phyloP scores from a whole-genome alignment of 2,888 invertebrate genomes.

The Horisme vitalbata region DNA sequence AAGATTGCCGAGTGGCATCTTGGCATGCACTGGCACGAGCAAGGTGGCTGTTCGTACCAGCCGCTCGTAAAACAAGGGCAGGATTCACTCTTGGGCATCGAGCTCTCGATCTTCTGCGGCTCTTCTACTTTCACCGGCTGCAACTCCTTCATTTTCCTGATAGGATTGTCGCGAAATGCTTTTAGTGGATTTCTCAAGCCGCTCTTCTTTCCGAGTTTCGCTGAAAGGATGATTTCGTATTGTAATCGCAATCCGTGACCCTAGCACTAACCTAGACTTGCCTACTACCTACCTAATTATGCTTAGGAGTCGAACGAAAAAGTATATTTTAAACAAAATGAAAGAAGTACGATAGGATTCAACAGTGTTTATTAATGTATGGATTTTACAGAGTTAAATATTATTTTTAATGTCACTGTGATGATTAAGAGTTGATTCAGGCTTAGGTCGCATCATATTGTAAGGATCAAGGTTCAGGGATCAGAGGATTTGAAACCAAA shows the following conservation, averaged over 20 bases:
- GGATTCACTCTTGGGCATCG: constrained; percentile 42
- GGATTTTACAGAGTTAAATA: constrained; percentile 23
- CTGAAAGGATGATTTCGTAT: constrained; percentile 64
- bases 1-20: constrained; percentile 36
- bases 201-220: constrained; percentile 49
- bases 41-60: constrained; percentile 8
- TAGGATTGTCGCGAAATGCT: constrained; percentile 37
- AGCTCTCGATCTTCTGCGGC: constrained; percentile 16
- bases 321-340: constrained; percentile 35
- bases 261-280: constrained; percentile 14
- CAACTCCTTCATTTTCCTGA: constrained; percentile 35
- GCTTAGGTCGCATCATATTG: constrained; percentile 5
- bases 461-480: neutral
- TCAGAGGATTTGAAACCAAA: constrained; percentile 32
- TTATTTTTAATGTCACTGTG: constrained; percentile 5
- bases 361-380: constrained; percentile 38
- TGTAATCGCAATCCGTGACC: constrained; percentile 46
- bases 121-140: constrained; percentile 22
- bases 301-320: neutral
- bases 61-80: constrained; percentile 40
- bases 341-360: constrained; percentile 29
- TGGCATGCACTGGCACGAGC: constrained; percentile 21
- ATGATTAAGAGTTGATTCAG: neutral
- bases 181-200: constrained; percentile 43
- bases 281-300: neutral